phyloP scores from a whole-genome alignment of 2,113 vertebrate species.

The Phaethon lepturus region DNA sequence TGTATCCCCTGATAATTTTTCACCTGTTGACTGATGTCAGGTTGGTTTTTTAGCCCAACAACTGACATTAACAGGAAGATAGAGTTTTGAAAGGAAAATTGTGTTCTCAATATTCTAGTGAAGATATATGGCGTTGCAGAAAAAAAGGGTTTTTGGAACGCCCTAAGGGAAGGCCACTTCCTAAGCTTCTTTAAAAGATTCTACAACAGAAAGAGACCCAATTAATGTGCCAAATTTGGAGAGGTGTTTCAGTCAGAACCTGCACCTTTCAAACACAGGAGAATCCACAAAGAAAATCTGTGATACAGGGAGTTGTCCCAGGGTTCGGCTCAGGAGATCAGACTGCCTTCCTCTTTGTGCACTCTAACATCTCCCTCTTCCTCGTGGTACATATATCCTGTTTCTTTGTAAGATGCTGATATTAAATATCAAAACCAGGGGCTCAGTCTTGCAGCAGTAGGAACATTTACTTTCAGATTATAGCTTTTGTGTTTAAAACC shows the following conservation, averaged over 20 bases:
- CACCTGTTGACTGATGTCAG: not conserved
- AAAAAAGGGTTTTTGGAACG: not conserved
- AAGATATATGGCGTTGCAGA: not conserved
- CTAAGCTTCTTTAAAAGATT: not conserved
- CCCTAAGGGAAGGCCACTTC: not conserved
- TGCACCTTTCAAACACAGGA: not conserved
- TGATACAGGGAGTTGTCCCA: not conserved
- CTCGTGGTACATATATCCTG: not conserved
- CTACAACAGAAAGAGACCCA: not conserved
- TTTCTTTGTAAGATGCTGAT: not conserved
- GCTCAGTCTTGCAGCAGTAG: not conserved
- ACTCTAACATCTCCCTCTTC: not conserved
- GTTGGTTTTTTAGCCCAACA: not conserved
- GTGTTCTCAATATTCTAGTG: not conserved
- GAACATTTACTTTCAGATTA: not conserved
- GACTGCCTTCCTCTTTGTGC: not conserved
- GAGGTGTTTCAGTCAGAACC: not conserved
- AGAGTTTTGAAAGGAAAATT: not conserved
- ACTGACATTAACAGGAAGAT: not conserved
- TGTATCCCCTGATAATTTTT: not conserved
- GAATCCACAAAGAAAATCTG: not conserved
- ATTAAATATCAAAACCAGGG: not conserved
- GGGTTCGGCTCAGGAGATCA: not conserved
- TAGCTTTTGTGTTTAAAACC: conserved; percentile 28
- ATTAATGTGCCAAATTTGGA: not conserved